Base-by-base conservation (phyloP, 2,113 vertebrate genomes). In the Oophaga pumilio region DNA sequence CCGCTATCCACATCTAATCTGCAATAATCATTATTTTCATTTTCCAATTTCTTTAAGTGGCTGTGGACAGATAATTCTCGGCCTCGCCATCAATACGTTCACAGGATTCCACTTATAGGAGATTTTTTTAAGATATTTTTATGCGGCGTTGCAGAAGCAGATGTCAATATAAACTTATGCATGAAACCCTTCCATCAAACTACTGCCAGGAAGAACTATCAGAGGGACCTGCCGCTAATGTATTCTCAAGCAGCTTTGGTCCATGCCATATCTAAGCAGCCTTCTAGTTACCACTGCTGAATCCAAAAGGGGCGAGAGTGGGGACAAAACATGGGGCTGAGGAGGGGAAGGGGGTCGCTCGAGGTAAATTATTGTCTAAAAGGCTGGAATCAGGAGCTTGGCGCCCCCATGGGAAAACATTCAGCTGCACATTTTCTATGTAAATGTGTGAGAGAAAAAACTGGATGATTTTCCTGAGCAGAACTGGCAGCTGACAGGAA, bases 21-120 rank as follows among this genome's bases (percentile, higher is more conserved):
- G 53, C 76, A 57, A 28, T 79, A 79, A 79, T 79, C 56, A 79
- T 79, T 79, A 59, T 79, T 57, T 73, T 49, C 28, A 73, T 43
- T 43, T 73, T 73, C 28, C 69, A 73, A 73, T 73, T 73, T 73
- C 33, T 18, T 43, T 73, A 49, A 73, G 69, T 43, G 69, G 69
- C 69, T 73, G 33, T 28, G 68, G 68, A 8, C 26, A 13, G 68
- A 71, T 71, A 28, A 33, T 17, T 71, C 68, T 26, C 24, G n/a
- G n/a, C 66, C n/a, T 0, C n/a, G 22, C n/a, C 14, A 5, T 69
- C 66, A 22, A 22, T 62, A 22, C 11, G 6, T 28, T 71, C 68
- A 71, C 68, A 15, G 66, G 66, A 69, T 24, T 68, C 2, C 64
- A 26, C 20, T 66, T 66, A n/a, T n/a, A n/a, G n/a, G n/a, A n/a